These are phyloP conservation scores for Emydura subglobosa DNA, from an alignment of 2,113 vertebrate genomes.

Conservation along the genomic window DNA sequence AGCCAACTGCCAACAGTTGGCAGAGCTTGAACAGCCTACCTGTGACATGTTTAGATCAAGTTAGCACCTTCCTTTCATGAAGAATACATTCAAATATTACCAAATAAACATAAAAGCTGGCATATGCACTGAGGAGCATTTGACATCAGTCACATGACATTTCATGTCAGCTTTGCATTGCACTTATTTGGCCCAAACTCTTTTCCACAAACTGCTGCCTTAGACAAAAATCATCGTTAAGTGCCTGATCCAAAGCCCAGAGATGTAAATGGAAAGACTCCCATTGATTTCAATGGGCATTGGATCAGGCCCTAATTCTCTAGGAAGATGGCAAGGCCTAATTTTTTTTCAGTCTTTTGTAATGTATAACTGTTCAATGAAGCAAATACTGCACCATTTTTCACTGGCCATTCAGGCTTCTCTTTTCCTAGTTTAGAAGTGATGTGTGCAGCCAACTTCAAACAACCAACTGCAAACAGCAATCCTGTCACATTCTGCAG, in stretches of 20 bases:
- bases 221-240: background rate
- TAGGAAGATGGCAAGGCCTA: background rate
- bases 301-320: background rate
- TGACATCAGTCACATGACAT: rapidly evolving
- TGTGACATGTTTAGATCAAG: background rate
- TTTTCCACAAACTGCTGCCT: background rate
- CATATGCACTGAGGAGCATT: background rate
- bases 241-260: background rate
- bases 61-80: background rate
- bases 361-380: background rate
- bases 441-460: background rate
- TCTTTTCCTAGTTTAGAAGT: background rate
- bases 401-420: background rate
- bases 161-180: background rate
- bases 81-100: background rate
- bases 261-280: background rate
- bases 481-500: background rate
- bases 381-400: background rate
- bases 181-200: background rate
- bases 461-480: background rate
- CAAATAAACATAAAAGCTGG: background rate
- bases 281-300: background rate
- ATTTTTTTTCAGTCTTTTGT: background rate
- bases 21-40: background rate
- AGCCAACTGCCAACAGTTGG: background rate